A percentile compares a stretch with the other conserved stretches of the same genome.
Conservation (phyloP, 2,113 vertebrate genomes). For the Thamnaconus septentrionalis region DNA sequence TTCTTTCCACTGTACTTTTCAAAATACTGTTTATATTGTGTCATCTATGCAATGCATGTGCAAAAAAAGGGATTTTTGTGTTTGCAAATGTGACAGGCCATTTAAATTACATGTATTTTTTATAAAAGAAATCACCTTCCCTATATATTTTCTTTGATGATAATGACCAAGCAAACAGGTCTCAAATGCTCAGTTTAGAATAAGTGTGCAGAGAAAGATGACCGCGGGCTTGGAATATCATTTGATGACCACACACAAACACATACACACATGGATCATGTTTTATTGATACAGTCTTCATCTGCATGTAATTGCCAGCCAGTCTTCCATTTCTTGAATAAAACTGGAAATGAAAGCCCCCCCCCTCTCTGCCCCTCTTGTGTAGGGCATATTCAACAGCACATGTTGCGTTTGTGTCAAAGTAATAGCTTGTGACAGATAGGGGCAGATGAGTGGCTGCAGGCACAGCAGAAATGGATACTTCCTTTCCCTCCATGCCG, state of each 20-base stretch:
- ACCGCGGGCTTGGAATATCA: neutral
- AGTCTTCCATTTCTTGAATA: slow-evolving; percentile 4
- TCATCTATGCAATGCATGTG: no score
- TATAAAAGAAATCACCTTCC: neutral
- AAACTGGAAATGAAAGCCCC: slow-evolving; percentile 6
- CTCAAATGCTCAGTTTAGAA: neutral
- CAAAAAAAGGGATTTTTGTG: no score
- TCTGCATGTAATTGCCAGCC: neutral
- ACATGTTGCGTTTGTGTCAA: neutral
- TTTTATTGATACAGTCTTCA: neutral
- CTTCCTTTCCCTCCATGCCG: slow-evolving; percentile 7
- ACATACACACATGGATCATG: no score
- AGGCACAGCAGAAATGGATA: slow-evolving; percentile 28
- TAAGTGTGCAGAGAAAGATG: neutral
- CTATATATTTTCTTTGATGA: neutral
- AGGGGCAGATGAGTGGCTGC: slow-evolving; percentile 26
- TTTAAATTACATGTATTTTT: neutral
- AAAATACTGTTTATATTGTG: no score
- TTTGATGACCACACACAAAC: neutral
- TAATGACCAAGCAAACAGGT: neutral
- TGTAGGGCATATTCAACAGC: neutral
- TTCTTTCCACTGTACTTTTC: no score
- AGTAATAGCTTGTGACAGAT: slow-evolving; percentile 25
- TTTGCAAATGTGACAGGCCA: no score
- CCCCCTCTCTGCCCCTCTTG: neutral